Conservation (phyloP, 2,797 vertebrate genomes). For the Smutsia temminckii region DNA sequence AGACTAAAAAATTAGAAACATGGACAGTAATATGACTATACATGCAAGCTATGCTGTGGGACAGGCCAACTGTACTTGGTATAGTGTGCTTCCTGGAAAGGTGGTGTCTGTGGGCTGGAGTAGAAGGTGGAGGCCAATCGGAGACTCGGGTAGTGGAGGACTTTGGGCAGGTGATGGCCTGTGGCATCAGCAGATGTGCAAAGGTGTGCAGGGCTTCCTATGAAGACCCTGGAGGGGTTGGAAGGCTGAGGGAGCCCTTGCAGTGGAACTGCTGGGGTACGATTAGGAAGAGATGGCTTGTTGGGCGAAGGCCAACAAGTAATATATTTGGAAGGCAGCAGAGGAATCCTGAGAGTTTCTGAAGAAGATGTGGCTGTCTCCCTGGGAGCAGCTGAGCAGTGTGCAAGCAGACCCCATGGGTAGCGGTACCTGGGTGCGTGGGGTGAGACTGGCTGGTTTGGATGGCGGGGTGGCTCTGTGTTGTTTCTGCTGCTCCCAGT, state of each 20-base stretch:
- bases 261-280: fast-evolving
- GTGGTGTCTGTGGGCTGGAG: fast-evolving
- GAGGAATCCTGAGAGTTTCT: neutral
- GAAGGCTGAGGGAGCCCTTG: too few relatives aligned
- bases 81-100: fast-evolving
- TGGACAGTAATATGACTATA: fast-evolving
- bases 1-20: neutral
- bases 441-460: fast-evolving
- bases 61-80: neutral
- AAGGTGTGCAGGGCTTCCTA: fast-evolving
- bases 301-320: neutral
- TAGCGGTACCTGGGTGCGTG: too few relatives aligned
- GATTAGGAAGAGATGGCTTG: fast-evolving
- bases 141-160: fast-evolving
- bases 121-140: neutral
- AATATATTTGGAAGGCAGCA: neutral
- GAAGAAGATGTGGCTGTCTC: neutral
- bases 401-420: fast-evolving
- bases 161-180: neutral
- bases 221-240: fast-evolving
- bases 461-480: neutral
- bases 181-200: fast-evolving
- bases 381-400: neutral
- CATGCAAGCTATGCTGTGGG: neutral
- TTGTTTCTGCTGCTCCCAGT: neutral